These are phyloP conservation scores for Apogon hyalosoma DNA, from an alignment of 2,797 vertebrate species.

Conservation along the genomic window DNA sequence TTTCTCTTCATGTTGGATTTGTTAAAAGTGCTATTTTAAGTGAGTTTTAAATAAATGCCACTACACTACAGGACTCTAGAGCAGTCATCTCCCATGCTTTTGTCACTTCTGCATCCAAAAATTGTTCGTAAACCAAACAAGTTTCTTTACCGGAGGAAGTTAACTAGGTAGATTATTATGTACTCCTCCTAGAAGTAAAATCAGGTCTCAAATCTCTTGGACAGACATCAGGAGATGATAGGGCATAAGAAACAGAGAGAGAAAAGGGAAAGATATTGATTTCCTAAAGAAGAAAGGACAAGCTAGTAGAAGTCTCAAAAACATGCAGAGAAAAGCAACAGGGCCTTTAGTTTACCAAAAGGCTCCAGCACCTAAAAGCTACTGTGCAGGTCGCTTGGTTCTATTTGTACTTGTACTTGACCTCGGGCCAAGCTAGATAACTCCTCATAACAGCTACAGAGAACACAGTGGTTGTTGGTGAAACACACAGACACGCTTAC, in stretches of 20 bases:
- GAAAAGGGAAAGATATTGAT: constrained; percentile 59
- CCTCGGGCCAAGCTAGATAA: constrained; percentile 64
- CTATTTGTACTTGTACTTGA: constrained; percentile 70
- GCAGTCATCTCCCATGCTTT: constrained; percentile 14
- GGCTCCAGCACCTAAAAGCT: constrained; percentile 45
- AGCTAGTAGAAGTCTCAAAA: constrained; percentile 38
- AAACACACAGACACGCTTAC: constrained; percentile 37
- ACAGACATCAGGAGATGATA: constrained; percentile 43
- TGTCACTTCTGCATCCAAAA: constrained; percentile 15
- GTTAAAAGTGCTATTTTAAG: constrained; percentile 2
- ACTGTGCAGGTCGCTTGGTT: constrained; percentile 42
- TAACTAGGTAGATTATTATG: constrained; percentile 39
- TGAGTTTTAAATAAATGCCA: neutral
- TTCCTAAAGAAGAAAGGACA: constrained; percentile 46
- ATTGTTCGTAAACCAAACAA: constrained; percentile 15
- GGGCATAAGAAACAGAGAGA: constrained; percentile 40
- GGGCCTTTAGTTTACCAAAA: constrained; percentile 45
- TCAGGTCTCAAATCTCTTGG: constrained; percentile 35
- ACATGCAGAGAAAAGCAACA: constrained; percentile 54
- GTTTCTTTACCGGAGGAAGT: constrained; percentile 20
- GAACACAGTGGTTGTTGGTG: constrained; percentile 52
- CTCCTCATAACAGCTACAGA: constrained; percentile 49
- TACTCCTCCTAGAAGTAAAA: constrained; percentile 39
- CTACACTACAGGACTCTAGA: constrained; percentile 24
- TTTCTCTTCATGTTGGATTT: neutral